Evolutionary conservation across 2,797 vertebrate species (phyloP), one percentile per base, ranked within the genome.

Genomic region (Podarcis siculus): DNA sequence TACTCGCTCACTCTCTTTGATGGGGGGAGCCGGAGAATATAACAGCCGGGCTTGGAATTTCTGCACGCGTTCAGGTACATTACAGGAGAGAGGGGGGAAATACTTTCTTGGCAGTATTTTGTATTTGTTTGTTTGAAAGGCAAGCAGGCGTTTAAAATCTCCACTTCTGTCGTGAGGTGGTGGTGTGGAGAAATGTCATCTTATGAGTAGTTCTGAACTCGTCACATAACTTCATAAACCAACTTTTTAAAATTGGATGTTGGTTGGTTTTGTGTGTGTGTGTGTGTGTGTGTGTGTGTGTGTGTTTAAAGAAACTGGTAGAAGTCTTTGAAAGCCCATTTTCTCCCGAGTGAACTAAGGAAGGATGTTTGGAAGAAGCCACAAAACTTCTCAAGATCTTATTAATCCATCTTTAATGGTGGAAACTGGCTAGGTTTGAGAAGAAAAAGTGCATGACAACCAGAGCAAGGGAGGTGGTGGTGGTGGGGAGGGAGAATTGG

Each of bases 41-140:
- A 93, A 88, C 90, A 93, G 81, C 85, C 32, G 76, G 82, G 79
- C 77, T 79, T n/a, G 75, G 85, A 89, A 87, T 87, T 92, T 92
- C 92, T 89, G 71, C 91, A 89, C 81, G 84, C 85, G 8, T 89
- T 86, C 94, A 95, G 94, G 94, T 95, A 94, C 25, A 69, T 83
- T 72, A 13, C 37, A 67, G n/a, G 45, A 58, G 30, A 80, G 32
- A 32, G n/a, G 23, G 23, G 23, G 39, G 1, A 10, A 39, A 42
- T 4, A 25, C 37, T 42, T 32, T 83, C 23, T 81, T 30, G 49
- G 13, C 49, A 55, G 49, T 55, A 55, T 3, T 55, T 55, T 55
- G 49, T 15, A 64, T 7, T 61, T 64, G 21, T 64, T 64, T 23
- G 61, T 23, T 23, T 23, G 7, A 7, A 13, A 32, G 8, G n/a